Evolutionary conservation across 1,140 invertebrate species (phyloP).

Genomic region (Camponotus pennsylvanicus): DNA sequence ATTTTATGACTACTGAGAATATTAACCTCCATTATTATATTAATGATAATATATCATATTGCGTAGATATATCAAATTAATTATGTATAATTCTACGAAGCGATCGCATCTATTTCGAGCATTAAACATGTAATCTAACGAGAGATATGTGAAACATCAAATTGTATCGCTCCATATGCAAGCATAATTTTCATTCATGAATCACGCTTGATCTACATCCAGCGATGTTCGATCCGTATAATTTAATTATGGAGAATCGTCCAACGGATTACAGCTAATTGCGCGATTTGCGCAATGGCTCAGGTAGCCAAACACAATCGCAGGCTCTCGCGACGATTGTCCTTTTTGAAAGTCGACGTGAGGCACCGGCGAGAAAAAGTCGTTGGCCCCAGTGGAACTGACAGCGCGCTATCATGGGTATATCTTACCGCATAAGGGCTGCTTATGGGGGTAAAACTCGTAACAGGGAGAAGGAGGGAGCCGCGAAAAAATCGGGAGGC

Average conservation of each 20-base stretch:
- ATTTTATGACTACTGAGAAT: neutral
- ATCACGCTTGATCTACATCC: neutral
- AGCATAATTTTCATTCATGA: neutral
- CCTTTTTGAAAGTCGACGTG: constrained; percentile 55
- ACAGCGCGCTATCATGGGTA: constrained; percentile 79
- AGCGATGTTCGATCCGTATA: neutral
- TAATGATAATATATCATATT: too few relatives aligned
- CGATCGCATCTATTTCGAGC: neutral
- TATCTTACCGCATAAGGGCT: constrained; percentile 81
- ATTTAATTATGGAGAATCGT: constrained; percentile 13
- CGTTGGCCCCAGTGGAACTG: constrained; percentile 60
- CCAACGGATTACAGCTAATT: constrained; percentile 42
- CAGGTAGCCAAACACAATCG: constrained; percentile 25
- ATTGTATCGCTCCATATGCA: neutral
- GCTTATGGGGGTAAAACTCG: constrained; percentile 64
- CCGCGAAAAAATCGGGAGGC: constrained; percentile 79
- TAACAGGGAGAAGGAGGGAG: constrained; percentile 47
- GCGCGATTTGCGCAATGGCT: constrained; percentile 10
- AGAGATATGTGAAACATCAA: neutral
- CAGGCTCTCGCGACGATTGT: constrained; percentile 38
- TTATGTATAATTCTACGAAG: neutral
- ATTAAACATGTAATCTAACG: neutral
- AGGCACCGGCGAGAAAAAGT: constrained; percentile 60
- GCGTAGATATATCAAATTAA: neutral
- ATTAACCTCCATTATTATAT: neutral